A percentile compares a stretch with the other conserved stretches of the same genome.
Conservation (phyloP, 2,888 invertebrate genomes). For the Lithophane socia region DNA sequence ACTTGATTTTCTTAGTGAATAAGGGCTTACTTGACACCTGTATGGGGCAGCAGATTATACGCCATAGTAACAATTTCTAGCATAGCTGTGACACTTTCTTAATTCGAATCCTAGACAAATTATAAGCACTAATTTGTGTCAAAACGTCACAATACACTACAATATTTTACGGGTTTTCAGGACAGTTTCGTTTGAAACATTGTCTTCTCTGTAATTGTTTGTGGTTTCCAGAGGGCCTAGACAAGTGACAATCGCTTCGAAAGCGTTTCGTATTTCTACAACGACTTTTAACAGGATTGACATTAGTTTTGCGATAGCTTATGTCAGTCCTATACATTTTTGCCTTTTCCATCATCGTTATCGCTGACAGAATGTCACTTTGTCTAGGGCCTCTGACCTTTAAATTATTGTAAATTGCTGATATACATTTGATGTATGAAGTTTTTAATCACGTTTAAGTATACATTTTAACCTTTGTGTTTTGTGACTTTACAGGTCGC, state of each 20-base stretch:
- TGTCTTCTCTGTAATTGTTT: background rate
- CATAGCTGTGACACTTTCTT: background rate
- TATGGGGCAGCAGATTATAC: background rate
- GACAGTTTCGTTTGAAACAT: slow-evolving; percentile 22
- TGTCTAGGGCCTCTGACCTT: too few relatives aligned
- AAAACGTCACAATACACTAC: slow-evolving; percentile 7
- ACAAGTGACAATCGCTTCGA: too few relatives aligned
- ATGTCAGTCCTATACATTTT: too few relatives aligned
- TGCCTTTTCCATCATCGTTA: too few relatives aligned
- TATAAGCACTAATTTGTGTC: background rate
- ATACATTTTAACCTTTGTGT: background rate
- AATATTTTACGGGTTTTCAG: slow-evolving; percentile 14
- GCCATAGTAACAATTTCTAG: background rate
- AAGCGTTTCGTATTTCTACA: too few relatives aligned
- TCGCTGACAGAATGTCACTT: too few relatives aligned
- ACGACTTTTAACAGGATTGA: too few relatives aligned
- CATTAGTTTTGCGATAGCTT: too few relatives aligned
- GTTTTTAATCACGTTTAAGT: slow-evolving; percentile 11
- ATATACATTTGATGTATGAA: slow-evolving; percentile 11
- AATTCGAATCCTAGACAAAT: background rate
- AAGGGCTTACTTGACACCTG: background rate
- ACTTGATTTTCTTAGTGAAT: background rate
- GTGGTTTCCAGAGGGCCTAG: too few relatives aligned
- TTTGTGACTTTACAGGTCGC: slow-evolving; percentile 1
- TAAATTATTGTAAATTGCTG: slow-evolving; percentile 11